A percentile compares a stretch with the other conserved stretches of the same genome.
Evolutionary conservation across 1,140 invertebrate species (phyloP).

Genomic region (Papilio aristodemus): DNA sequence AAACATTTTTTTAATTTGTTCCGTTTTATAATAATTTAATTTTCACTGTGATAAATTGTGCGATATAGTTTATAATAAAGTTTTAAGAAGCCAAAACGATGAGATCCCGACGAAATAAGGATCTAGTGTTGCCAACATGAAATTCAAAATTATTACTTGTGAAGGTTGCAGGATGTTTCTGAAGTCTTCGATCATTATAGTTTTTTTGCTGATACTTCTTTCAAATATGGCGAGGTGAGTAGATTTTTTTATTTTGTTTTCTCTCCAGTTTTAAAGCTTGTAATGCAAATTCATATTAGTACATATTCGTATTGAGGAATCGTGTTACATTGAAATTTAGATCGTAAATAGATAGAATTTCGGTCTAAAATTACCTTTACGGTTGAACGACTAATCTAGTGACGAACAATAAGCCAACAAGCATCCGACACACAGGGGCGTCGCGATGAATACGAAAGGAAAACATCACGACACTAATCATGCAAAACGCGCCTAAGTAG

Average conservation of each 20-base stretch:
- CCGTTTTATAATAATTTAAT: neutral
- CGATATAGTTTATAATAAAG: constrained; percentile 41
- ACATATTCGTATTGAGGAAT: constrained; percentile 3
- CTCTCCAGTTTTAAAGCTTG: neutral
- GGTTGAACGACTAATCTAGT: constrained; percentile 42
- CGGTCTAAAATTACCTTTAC: constrained; percentile 38
- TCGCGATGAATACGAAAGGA: constrained; percentile 58
- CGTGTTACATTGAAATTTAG: neutral
- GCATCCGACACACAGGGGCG: constrained; percentile 40
- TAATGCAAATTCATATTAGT: constrained; percentile 9
- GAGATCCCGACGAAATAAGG: constrained; percentile 58
- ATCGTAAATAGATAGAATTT: constrained; percentile 35
- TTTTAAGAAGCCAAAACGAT: constrained; percentile 53
- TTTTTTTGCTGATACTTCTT: constrained; percentile 61
- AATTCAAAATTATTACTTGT: constrained; percentile 43
- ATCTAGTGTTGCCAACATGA: constrained; percentile 76
- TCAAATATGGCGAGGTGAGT: constrained; percentile 71
- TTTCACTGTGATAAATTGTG: constrained; percentile 29
- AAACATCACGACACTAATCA: constrained; percentile 66
- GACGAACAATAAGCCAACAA: constrained; percentile 51
- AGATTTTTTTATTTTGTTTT: constrained; percentile 29
- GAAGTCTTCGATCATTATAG: constrained; percentile 55
- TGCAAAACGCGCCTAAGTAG: constrained; percentile 61
- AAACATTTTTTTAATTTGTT: neutral
- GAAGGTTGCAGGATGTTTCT: constrained; percentile 65